Percentiles rank a stretch among this genome's conserved stretches.
These are phyloP conservation scores for Maylandia zebra DNA, from an alignment of 2,113 vertebrate species.

Conservation along the genomic window DNA sequence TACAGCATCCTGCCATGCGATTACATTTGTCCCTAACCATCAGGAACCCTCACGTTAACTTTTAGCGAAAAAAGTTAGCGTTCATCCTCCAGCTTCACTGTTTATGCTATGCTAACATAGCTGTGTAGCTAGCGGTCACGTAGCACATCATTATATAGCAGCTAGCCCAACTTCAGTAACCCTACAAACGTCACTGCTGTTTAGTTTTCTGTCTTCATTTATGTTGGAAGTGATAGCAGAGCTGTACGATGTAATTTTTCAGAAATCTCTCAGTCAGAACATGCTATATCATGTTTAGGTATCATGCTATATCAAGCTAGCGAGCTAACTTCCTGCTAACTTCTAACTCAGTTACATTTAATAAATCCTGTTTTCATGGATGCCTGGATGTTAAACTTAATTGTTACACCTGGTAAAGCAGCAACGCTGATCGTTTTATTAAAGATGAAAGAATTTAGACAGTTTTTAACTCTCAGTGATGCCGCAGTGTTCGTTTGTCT, in stretches of 20 bases:
- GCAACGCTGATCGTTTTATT: neutral
- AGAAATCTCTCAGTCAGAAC: no score
- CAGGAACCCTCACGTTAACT: rapidly evolving
- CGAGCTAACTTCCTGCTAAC: neutral
- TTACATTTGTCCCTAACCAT: rapidly evolving
- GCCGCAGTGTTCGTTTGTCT: rapidly evolving
- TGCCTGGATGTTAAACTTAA: neutral
- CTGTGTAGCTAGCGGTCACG: rapidly evolving
- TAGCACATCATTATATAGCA: rapidly evolving
- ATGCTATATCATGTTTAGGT: no score
- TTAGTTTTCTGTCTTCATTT: neutral
- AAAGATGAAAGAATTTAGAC: neutral
- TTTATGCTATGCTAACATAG: neutral
- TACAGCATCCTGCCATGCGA: neutral
- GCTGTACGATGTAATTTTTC: no score
- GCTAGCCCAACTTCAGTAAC: neutral
- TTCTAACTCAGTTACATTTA: rapidly evolving
- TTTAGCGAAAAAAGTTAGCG: neutral
- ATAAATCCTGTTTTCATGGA: neutral
- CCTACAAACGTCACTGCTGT: neutral
- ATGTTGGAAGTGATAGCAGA: rapidly evolving
- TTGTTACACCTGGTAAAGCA: neutral
- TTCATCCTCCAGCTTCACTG: neutral
- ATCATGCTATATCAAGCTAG: no score
- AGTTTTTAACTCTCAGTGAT: neutral